These are phyloP conservation scores for Paralichthys olivaceus DNA, from an alignment of 2,113 vertebrate genomes.

Conservation along the genomic window DNA sequence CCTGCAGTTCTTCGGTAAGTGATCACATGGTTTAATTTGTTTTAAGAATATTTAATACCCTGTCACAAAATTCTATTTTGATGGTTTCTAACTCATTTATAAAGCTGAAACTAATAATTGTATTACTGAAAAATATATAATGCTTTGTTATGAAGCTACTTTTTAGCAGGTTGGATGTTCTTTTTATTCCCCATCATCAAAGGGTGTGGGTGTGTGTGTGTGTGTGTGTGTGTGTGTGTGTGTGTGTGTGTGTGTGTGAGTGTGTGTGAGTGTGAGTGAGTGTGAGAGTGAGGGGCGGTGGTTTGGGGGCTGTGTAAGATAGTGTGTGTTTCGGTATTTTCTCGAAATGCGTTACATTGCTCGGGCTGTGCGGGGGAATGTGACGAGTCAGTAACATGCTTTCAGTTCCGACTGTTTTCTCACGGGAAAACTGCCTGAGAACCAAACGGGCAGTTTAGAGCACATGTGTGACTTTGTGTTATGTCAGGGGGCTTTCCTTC, in stretches of 20 bases:
- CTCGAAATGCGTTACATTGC: conserved; percentile 67
- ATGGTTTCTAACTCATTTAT: too few relatives aligned
- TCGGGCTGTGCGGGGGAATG: conserved; percentile 73
- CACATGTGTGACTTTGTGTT: conserved; percentile 55
- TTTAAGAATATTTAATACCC: too few relatives aligned
- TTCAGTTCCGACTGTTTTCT: conserved; percentile 71
- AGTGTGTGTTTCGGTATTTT: conserved; percentile 53
- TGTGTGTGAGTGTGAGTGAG: background rate
- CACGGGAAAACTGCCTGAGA: conserved; percentile 74
- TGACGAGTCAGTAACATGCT: conserved; percentile 68
- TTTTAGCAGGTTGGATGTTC: background rate
- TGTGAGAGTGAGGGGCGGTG: background rate
- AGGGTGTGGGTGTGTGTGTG: background rate
- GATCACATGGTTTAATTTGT: too few relatives aligned
- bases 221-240: conserved; percentile 14
- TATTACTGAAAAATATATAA: too few relatives aligned
- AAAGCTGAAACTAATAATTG: too few relatives aligned
- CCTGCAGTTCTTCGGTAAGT: too few relatives aligned
- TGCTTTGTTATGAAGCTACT: too few relatives aligned
- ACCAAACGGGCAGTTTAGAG: conserved; percentile 57
- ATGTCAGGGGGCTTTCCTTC: conserved; percentile 5
- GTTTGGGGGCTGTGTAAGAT: background rate
- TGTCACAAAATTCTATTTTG: too few relatives aligned
- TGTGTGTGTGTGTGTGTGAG: background rate
- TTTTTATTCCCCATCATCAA: too few relatives aligned